phyloP scores from a whole-genome alignment of 2,797 vertebrate species.

The Austrolebias charrua region DNA sequence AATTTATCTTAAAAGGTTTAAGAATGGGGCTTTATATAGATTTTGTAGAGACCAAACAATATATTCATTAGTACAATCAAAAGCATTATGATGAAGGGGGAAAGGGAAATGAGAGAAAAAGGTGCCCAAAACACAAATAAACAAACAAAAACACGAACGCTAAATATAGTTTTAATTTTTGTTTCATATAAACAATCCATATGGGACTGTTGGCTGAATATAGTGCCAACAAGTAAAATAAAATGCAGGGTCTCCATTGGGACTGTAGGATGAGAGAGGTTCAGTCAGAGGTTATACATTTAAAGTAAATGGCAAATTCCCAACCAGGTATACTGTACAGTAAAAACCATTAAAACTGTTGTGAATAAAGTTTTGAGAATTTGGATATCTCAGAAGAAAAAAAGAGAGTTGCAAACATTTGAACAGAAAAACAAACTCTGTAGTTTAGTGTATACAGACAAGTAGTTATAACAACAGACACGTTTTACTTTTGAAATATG shows the following conservation, averaged over 20 bases:
- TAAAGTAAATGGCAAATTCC: conserved; percentile 63
- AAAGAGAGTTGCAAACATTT: conserved; percentile 30
- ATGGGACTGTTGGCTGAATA: conserved; percentile 63
- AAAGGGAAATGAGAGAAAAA: conserved; percentile 46
- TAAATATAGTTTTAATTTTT: conserved; percentile 69
- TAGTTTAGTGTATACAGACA: conserved; percentile 79
- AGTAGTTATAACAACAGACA: conserved; percentile 67
- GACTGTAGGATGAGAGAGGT: conserved; percentile 60
- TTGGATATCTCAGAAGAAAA: not conserved
- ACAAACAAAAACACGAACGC: conserved; percentile 59
- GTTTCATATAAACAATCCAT: conserved; percentile 73
- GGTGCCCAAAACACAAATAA: conserved; percentile 75
- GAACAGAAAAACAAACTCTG: conserved; percentile 59
- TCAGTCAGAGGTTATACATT: conserved; percentile 63
- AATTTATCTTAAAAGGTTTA: conserved; percentile 42
- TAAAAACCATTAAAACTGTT: conserved; percentile 35
- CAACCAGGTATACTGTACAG: conserved; percentile 65
- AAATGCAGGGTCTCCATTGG: conserved; percentile 62
- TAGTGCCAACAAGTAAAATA: conserved; percentile 65
- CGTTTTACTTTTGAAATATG: conserved; percentile 61
- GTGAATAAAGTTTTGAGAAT: conserved; percentile 30
- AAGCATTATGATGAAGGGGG: conserved; percentile 60
- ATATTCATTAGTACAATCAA: conserved; percentile 72
- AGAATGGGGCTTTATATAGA: conserved; percentile 29
- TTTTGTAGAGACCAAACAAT: conserved; percentile 45